Percentiles rank a stretch among this genome's conserved stretches.
phyloP scores from a whole-genome alignment of 2,888 invertebrate genomes.

The Hololepta plana region DNA sequence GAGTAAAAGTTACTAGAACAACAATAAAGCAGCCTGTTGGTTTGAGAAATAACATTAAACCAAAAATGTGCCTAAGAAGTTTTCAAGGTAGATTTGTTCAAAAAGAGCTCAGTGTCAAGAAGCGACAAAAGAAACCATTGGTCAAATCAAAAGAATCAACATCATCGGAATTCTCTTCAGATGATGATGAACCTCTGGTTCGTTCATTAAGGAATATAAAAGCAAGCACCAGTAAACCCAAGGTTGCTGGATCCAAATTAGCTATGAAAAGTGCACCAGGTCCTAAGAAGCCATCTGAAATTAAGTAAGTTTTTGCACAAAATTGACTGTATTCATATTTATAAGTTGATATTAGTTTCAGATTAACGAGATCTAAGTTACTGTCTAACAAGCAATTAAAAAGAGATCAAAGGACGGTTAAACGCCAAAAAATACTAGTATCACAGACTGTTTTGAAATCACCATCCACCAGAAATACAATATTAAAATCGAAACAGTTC shows the following conservation, averaged over 20 bases:
- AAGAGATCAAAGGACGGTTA: conserved; percentile 2
- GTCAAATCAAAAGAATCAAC: conserved; percentile 7
- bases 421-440: not conserved
- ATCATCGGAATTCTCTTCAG: conserved; percentile 29
- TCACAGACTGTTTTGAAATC: conserved; percentile 7
- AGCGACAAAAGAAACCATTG: conserved; percentile 9
- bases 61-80: conserved; percentile 28
- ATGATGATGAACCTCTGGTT: conserved; percentile 32
- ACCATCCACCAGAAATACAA: too few species aligned
- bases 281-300: conserved; percentile 13
- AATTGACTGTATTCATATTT: not conserved
- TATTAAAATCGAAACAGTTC: too few species aligned
- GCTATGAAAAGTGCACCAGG: conserved; percentile 11
- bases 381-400: conserved; percentile 8
- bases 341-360: conserved; percentile 10
- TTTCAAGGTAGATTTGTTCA: conserved; percentile 25
- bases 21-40: conserved; percentile 16
- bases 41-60: conserved; percentile 12
- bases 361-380: conserved; percentile 17
- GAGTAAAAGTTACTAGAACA: conserved; percentile 23
- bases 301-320: conserved; percentile 11
- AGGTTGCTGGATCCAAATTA: conserved; percentile 4
- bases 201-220: conserved; percentile 6
- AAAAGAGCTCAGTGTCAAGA: conserved; percentile 17
- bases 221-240: conserved; percentile 8